Evolutionary conservation across 2,888 invertebrate genomes (phyloP).

Genomic region (Latheticus oryzae): DNA sequence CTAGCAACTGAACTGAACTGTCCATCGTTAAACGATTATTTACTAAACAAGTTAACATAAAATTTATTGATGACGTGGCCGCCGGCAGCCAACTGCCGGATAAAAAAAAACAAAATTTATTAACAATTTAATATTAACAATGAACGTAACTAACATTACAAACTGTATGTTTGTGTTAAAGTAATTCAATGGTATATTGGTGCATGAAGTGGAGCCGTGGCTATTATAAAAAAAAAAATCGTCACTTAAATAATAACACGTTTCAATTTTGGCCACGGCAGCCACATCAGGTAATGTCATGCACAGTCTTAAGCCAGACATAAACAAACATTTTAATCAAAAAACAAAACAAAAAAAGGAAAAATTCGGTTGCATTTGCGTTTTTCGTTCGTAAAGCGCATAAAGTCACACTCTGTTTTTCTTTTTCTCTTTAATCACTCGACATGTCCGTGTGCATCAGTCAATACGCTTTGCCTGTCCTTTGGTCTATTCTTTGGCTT

Average conservation of each 20-base stretch:
- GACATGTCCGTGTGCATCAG: slow-evolving; percentile 49
- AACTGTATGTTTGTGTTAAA: slow-evolving; percentile 59
- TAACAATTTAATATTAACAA: slow-evolving; percentile 33
- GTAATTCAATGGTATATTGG: slow-evolving; percentile 59
- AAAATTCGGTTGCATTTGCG: slow-evolving; percentile 7
- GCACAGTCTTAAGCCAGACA: slow-evolving; percentile 62
- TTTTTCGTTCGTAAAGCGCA: slow-evolving; percentile 14
- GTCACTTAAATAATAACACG: slow-evolving; percentile 13
- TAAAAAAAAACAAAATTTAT: slow-evolving; percentile 27
- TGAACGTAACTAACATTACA: slow-evolving; percentile 45
- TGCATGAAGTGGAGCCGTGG: slow-evolving; percentile 62
- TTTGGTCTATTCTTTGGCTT: slow-evolving; percentile 64
- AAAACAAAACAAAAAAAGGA: slow-evolving; percentile 8
- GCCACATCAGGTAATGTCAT: slow-evolving; percentile 62
- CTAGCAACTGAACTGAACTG: slow-evolving; percentile 43
- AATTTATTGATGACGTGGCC: slow-evolving; percentile 40
- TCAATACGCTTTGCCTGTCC: slow-evolving; percentile 61
- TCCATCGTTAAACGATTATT: slow-evolving; percentile 38
- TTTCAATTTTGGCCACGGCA: slow-evolving; percentile 55
- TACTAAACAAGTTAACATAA: slow-evolving; percentile 29
- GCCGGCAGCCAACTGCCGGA: slow-evolving; percentile 39
- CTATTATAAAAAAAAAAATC: slow-evolving; percentile 3
- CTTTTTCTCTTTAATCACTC: slow-evolving; percentile 43
- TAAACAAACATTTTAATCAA: slow-evolving; percentile 52
- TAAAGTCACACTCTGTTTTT: slow-evolving; percentile 36